Evolutionary conservation across 2,113 vertebrate species (phyloP), one percentile per base, ranked within the genome.

Genomic region (Ammospiza caudacuta): DNA sequence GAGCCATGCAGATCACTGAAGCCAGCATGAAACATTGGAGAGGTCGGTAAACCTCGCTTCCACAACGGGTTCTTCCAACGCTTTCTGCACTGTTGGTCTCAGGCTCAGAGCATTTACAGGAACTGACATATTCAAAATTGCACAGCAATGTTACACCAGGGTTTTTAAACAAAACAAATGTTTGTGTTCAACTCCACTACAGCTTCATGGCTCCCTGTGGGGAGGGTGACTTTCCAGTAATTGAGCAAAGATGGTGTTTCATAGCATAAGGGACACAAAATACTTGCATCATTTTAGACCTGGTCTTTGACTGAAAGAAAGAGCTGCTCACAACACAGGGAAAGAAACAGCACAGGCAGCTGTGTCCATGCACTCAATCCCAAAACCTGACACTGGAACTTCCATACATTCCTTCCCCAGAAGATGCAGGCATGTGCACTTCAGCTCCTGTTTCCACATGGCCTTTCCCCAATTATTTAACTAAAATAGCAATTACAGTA

Each of bases 141-240:
- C 82, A 77, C 28, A 23, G 83, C 90, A 51, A 41, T 92, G 73
- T 84, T 95, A 84, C 57, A 87, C 90, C 92, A 58, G 91, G 91
- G 82, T 73, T 97, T 95, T 97, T 95, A 97, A 97, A 97, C 93
- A 92, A 95, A 97, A 97, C 91, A 92, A 97, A 96, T 92, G 91
- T 96, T 96, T 95, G 81, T 61, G 76, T 93, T 94, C 94, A 88
- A 79, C 91, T 93, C 94, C 90, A 88, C 87, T 91, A 87, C 6
- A 4, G 86, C 81, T 89, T 67, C 5, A 2, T 68, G 54, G 95
- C 75, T 96, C 92, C 87, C 95, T 57, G 52, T 96, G 83, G 94
- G 94, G 92, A 92, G 91, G 69, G 81, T 75, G 74, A 39, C 93
- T 93, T 96, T 93, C 84, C 84, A 89, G 93, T 95, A 97, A 97